These are phyloP conservation scores for Phasianus colchicus DNA, from an alignment of 2,113 vertebrate species.

Conservation along the genomic window DNA sequence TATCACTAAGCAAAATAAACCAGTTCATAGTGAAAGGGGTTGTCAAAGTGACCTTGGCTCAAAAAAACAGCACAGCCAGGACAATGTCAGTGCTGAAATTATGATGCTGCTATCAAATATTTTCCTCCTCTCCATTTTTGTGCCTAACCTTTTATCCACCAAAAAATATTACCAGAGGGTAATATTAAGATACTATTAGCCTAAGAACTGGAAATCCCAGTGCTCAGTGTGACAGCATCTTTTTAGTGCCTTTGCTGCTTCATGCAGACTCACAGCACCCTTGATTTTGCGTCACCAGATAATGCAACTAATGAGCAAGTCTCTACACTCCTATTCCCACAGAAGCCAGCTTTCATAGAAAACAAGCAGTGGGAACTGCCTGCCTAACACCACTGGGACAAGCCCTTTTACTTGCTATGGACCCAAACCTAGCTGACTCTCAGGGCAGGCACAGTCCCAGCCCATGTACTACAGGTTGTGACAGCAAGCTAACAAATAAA, in stretches of 20 bases:
- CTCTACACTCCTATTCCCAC: not conserved
- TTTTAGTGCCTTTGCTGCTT: rapidly evolving
- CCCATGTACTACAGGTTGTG: not conserved
- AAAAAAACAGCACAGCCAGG: not conserved
- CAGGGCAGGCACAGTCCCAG: not conserved
- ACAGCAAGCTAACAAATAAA: not conserved
- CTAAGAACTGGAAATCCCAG: not conserved
- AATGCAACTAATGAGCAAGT: not conserved
- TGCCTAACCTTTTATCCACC: not conserved
- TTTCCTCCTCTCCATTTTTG: not conserved
- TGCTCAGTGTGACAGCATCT: not conserved
- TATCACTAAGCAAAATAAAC: slow-evolving; percentile 40
- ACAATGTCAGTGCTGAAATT: not conserved
- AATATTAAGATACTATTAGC: not conserved
- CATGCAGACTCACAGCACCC: not conserved
- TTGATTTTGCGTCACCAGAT: not conserved
- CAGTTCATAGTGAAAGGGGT: not conserved
- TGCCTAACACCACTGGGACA: not conserved
- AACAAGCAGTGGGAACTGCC: too few relatives aligned
- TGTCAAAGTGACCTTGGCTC: slow-evolving; percentile 27
- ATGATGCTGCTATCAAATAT: not conserved
- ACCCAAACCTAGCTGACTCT: not conserved
- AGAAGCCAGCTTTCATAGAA: not conserved
- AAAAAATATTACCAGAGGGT: not conserved
- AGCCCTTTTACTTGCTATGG: not conserved